phyloP scores from a whole-genome alignment of 2,888 invertebrate genomes.

The Cerceris ruficornis region DNA sequence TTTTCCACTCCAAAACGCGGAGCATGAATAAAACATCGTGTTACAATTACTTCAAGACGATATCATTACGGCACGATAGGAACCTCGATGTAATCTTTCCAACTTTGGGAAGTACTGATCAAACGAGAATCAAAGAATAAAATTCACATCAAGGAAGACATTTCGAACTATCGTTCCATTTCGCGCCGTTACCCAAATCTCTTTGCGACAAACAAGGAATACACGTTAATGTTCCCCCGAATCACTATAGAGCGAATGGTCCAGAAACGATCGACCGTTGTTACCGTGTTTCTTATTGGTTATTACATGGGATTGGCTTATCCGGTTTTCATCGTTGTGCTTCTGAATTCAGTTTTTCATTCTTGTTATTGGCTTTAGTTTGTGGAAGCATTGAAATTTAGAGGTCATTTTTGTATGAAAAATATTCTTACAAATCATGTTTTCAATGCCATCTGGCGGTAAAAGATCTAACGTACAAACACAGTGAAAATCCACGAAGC shows the following conservation, averaged over 20 bases:
- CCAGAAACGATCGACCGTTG: conserved; percentile 46
- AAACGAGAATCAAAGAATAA: conserved; percentile 56
- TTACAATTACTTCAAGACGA: conserved; percentile 46
- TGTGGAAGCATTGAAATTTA: no score
- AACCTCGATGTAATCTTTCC: conserved; percentile 17
- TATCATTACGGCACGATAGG: conserved; percentile 39
- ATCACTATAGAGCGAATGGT: conserved; percentile 43
- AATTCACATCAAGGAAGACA: conserved; percentile 54
- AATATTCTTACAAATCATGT: no score
- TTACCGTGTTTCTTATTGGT: conserved; percentile 45
- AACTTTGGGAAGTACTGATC: conserved; percentile 40
- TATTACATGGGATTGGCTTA: conserved; percentile 45
- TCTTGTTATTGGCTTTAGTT: no score
- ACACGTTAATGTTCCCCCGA: conserved; percentile 22
- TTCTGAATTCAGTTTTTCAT: no score
- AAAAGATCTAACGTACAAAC: no score
- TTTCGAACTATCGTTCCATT: conserved; percentile 55
- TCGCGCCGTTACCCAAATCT: conserved; percentile 41
- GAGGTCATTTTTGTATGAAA: no score
- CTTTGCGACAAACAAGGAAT: conserved; percentile 7
- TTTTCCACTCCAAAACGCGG: background rate
- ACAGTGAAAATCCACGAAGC: no score
- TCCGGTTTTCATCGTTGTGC: conserved; percentile 2
- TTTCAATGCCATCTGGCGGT: no score
- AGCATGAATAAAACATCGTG: background rate